A percentile compares a stretch with the other conserved stretches of the same genome.
Conservation (phyloP, 1,140 invertebrate genomes). For the Asbolus verrucosus region DNA sequence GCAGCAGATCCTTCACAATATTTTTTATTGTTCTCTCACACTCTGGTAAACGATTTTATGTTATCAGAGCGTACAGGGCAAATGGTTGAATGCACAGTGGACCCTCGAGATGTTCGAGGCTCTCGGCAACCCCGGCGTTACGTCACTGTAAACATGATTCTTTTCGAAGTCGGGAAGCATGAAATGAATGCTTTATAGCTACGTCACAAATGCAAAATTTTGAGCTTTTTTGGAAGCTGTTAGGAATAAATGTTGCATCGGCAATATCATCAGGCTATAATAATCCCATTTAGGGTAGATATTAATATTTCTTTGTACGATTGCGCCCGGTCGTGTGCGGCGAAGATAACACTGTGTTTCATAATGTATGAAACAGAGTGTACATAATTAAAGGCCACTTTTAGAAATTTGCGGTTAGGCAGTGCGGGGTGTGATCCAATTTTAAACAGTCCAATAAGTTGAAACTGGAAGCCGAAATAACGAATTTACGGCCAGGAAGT, state of each 20-base stretch:
- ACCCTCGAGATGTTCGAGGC: too few species aligned
- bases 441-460: constrained; percentile 29
- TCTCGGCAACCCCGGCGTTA: too few species aligned
- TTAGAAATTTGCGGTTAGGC: constrained; percentile 28
- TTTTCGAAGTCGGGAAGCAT: too few species aligned
- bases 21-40: too few species aligned
- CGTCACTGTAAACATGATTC: too few species aligned
- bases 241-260: constrained; percentile 14
- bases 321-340: constrained; percentile 4
- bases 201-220: too few species aligned
- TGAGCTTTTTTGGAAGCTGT: too few species aligned
- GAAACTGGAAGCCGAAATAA: constrained; percentile 22
- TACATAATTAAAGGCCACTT: constrained; percentile 31
- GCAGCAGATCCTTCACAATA: too few species aligned
- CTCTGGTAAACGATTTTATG: too few species aligned
- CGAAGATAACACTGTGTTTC: constrained; percentile 6
- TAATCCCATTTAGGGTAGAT: constrained; percentile 5
- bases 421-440: constrained; percentile 13
- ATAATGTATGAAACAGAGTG: constrained; percentile 10
- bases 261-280: not conserved
- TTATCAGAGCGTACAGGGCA: too few species aligned
- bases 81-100: too few species aligned
- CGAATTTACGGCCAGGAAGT: constrained; percentile 22
- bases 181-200: too few species aligned
- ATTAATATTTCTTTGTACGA: not conserved